A percentile compares a stretch with the other conserved stretches of the same genome.
phyloP scores from a whole-genome alignment of 92 coral and sea anemone genomes.

The Isaurus tuberculatus region DNA sequence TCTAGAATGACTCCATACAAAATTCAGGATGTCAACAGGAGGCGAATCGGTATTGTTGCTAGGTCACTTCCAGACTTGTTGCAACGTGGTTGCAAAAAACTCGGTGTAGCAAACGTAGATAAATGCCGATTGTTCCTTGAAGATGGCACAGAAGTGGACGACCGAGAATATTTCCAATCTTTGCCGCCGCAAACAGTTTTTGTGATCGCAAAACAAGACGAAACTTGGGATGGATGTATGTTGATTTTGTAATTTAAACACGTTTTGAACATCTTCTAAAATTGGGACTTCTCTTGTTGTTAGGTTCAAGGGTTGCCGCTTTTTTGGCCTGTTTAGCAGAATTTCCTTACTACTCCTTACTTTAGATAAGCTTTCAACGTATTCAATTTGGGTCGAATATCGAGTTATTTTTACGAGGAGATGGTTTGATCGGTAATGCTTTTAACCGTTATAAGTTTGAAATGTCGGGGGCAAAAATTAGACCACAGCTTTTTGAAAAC shows the following conservation, averaged over 20 bases:
- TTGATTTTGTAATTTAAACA: background rate
- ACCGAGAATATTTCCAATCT: slow-evolving; percentile 78
- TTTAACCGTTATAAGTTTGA: no score
- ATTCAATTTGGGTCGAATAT: no score
- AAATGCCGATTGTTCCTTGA: slow-evolving; percentile 76
- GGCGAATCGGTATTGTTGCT: slow-evolving; percentile 84
- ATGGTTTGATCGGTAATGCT: no score
- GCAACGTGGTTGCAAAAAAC: slow-evolving; percentile 68
- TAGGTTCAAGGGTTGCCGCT: no score
- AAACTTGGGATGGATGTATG: slow-evolving; percentile 89
- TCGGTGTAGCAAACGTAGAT: slow-evolving; percentile 46
- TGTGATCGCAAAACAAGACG: slow-evolving; percentile 79
- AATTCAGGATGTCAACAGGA: slow-evolving; percentile 78
- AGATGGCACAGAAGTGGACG: slow-evolving; percentile 91
- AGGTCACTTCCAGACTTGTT: slow-evolving; percentile 66
- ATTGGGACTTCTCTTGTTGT: no score
- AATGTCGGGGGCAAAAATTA: no score
- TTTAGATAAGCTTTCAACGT: no score
- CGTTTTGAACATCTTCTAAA: no score
- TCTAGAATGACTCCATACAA: slow-evolving; percentile 76
- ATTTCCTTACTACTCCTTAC: no score
- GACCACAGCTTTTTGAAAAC: no score
- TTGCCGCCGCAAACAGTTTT: slow-evolving; percentile 86
- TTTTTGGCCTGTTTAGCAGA: no score
- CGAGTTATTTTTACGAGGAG: no score